These are phyloP conservation scores for Agriopis leucophaearia DNA, from an alignment of 2,888 invertebrate species.

Conservation along the genomic window DNA sequence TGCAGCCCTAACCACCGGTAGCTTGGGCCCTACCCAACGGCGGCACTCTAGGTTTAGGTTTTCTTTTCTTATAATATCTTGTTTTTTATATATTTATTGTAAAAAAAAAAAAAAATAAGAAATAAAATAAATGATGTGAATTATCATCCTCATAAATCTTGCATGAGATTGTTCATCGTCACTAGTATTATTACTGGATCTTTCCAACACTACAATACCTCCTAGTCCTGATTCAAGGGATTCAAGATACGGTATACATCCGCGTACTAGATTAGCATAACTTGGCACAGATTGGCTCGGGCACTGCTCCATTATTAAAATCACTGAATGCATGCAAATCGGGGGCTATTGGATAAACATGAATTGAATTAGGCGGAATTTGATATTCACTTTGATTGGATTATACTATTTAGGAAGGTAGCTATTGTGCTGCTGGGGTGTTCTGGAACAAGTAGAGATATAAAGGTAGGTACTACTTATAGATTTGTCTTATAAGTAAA, in stretches of 20 bases:
- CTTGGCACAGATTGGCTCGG: constrained; percentile 61
- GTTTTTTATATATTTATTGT: too few relatives aligned
- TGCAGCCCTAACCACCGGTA: too few relatives aligned
- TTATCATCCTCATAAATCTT: background rate
- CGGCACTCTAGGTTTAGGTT: too few relatives aligned
- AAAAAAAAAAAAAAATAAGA: too few relatives aligned
- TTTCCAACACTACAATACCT: constrained; percentile 4
- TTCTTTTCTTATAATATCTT: too few relatives aligned
- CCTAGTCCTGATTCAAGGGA: constrained; percentile 17
- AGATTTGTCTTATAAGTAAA: background rate
- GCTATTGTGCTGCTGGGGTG: background rate
- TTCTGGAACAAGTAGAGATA: background rate
- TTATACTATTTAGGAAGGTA: constrained; percentile 11
- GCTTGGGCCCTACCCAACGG: too few relatives aligned
- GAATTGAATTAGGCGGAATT: constrained; percentile 56
- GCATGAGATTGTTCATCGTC: background rate
- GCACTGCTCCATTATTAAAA: constrained; percentile 67
- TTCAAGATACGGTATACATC: constrained; percentile 25
- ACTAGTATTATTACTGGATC: background rate
- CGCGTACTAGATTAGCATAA: constrained; percentile 62
- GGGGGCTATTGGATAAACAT: constrained; percentile 56
- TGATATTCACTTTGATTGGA: constrained; percentile 45
- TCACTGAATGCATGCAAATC: constrained; percentile 64
- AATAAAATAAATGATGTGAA: too few relatives aligned
- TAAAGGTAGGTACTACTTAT: background rate